phyloP scores from a whole-genome alignment of 2,888 invertebrate genomes.

The Scaptomyza parva region DNA sequence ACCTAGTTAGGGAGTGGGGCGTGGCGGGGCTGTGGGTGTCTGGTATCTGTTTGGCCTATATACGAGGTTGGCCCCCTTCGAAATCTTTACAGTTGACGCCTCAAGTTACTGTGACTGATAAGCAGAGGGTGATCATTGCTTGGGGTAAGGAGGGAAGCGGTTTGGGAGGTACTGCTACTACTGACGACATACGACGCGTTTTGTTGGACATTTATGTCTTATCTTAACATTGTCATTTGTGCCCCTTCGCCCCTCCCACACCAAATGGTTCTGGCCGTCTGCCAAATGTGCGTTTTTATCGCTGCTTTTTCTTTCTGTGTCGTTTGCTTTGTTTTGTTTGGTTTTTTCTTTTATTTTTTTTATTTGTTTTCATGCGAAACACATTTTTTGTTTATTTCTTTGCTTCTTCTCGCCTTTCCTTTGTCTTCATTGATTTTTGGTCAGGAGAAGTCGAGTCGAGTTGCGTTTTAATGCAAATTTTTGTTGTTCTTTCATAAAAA shows the following conservation, averaged over 20 bases:
- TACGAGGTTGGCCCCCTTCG: not conserved
- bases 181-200: slow-evolving; percentile 23
- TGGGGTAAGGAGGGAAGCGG: not conserved
- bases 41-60: slow-evolving; percentile 54
- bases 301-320: slow-evolving; percentile 1
- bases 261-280: slow-evolving; percentile 30
- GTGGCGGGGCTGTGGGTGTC: not conserved
- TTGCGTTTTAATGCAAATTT: slow-evolving; percentile 68
- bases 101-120: slow-evolving; percentile 56
- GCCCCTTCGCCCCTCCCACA: not conserved
- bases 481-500: slow-evolving; percentile 18
- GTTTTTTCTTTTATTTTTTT: slow-evolving; percentile 50
- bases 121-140: slow-evolving; percentile 12
- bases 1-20: slow-evolving; percentile 8
- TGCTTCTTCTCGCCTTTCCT: slow-evolving; percentile 35
- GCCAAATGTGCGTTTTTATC: slow-evolving; percentile 42
- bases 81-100: slow-evolving; percentile 24
- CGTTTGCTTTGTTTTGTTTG: slow-evolving; percentile 36
- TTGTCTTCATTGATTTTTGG: slow-evolving; percentile 55
- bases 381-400: slow-evolving; percentile 71
- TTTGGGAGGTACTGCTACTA: not conserved
- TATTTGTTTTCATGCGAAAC: slow-evolving; percentile 67
- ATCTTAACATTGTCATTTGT: slow-evolving; percentile 7
- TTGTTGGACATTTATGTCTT: slow-evolving; percentile 6
- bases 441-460: slow-evolving; percentile 33